phyloP scores from a whole-genome alignment of 2,113 vertebrate species.

The Upupa epops region DNA sequence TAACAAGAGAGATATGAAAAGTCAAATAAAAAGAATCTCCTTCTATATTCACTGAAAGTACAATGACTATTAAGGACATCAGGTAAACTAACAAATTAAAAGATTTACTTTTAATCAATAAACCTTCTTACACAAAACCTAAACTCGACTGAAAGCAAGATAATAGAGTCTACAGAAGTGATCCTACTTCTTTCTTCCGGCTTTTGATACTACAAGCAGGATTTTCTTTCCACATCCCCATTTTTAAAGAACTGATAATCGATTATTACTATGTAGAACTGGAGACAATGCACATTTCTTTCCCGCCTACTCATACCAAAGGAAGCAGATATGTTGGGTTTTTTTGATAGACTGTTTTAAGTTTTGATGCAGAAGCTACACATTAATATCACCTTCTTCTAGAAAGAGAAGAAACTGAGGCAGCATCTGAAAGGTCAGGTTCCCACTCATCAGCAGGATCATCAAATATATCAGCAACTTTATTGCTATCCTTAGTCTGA shows the following conservation, averaged over 20 bases:
- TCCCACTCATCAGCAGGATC: constrained; percentile 95
- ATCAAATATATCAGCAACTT: constrained; percentile 88
- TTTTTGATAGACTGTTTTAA: neutral
- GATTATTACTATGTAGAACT: neutral
- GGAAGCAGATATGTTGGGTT: neutral
- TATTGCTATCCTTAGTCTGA: constrained; percentile 78
- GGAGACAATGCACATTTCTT: neutral
- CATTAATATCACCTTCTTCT: constrained; percentile 83
- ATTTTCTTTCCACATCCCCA: neutral
- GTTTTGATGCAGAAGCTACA: neutral
- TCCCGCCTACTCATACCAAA: neutral
- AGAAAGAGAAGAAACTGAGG: constrained; percentile 81
- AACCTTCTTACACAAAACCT: neutral
- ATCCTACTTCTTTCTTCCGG: neutral
- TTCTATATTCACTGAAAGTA: neutral
- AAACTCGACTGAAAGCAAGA: neutral
- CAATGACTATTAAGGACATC: neutral
- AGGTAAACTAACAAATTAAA: neutral
- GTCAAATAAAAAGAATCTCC: neutral
- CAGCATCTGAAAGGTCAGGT: constrained; percentile 83
- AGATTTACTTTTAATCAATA: neutral
- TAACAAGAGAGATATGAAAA: neutral
- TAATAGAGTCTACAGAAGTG: neutral
- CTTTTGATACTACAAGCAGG: neutral
- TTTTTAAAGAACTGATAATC: neutral